Conservation (phyloP, 2,888 invertebrate genomes). For the Drosophila rubida region DNA sequence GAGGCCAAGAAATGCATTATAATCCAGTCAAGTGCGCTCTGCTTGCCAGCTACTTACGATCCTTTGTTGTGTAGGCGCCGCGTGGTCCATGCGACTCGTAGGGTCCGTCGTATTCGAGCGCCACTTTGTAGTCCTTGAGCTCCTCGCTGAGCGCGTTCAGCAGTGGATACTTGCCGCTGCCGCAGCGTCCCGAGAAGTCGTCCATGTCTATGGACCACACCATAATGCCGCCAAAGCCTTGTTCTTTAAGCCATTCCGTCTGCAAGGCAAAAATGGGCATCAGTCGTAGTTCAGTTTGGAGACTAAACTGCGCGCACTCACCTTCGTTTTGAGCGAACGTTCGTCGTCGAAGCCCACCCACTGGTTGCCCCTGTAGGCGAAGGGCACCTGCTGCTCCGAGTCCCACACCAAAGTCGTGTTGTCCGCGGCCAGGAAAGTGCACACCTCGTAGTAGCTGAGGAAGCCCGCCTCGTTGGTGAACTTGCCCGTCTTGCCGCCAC, state of each 20-base stretch:
- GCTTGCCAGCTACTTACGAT: slow-evolving; percentile 89
- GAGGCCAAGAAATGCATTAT: neutral
- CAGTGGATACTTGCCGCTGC: slow-evolving; percentile 95
- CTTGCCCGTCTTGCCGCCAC: slow-evolving; percentile 93
- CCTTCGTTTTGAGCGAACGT: slow-evolving; percentile 95
- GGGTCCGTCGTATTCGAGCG: slow-evolving; percentile 93
- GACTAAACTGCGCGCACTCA: slow-evolving; percentile 81
- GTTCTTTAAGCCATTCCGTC: slow-evolving; percentile 97
- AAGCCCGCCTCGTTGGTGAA: slow-evolving; percentile 97
- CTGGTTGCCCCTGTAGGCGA: slow-evolving; percentile 95
- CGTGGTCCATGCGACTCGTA: slow-evolving; percentile 89
- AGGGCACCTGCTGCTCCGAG: slow-evolving; percentile 97
- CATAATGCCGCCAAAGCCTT: slow-evolving; percentile 98
- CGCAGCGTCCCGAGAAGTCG: slow-evolving; percentile 96
- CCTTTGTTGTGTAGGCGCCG: slow-evolving; percentile 94
- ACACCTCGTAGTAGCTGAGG: slow-evolving; percentile 97
- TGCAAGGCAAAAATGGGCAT: slow-evolving; percentile 80
- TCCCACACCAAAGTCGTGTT: slow-evolving; percentile 98
- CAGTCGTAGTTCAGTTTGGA: neutral
- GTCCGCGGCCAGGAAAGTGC: slow-evolving; percentile 94
- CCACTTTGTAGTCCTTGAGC: slow-evolving; percentile 92
- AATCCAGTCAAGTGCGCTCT: neutral
- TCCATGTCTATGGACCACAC: slow-evolving; percentile 98
- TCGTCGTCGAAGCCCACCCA: slow-evolving; percentile 98
- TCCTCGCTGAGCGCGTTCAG: slow-evolving; percentile 95